These are phyloP conservation scores for Myxocyprinus asiaticus DNA, from an alignment of 2,113 vertebrate genomes.

Conservation along the genomic window DNA sequence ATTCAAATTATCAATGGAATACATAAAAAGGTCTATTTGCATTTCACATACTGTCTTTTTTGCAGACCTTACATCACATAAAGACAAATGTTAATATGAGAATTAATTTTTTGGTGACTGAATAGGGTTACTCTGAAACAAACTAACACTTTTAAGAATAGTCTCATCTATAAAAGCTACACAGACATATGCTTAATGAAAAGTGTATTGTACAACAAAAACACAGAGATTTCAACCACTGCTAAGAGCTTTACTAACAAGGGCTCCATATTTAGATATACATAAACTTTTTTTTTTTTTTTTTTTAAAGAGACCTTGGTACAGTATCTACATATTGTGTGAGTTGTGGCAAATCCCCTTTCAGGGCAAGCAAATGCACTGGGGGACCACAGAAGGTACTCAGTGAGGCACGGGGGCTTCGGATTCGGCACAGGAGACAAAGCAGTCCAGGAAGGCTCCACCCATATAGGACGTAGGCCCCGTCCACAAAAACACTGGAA, in stretches of 20 bases:
- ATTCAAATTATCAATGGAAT: conserved; percentile 50
- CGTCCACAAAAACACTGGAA: conserved; percentile 57
- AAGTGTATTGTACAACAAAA: conserved; percentile 71
- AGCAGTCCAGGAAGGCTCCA: conserved; percentile 38
- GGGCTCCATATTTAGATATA: conserved; percentile 41
- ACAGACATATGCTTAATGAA: conserved; percentile 59
- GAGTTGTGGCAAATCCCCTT: conserved; percentile 41
- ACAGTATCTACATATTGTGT: conserved; percentile 57
- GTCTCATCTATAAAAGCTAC: conserved; percentile 51
- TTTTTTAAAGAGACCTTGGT: conserved; percentile 47
- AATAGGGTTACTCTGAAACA: conserved; percentile 42
- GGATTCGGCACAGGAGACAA: conserved; percentile 14
- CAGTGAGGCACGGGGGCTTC: conserved; percentile 30
- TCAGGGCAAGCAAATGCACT: conserved; percentile 44
- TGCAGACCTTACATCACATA: conserved; percentile 21
- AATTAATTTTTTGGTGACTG: conserved; percentile 9
- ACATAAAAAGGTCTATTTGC: conserved; percentile 45
- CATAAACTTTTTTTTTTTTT: conserved; percentile 40
- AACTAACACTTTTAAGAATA: conserved; percentile 41
- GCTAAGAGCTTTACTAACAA: conserved; percentile 51
- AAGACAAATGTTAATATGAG: conserved; percentile 44
- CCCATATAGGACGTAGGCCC: conserved; percentile 14
- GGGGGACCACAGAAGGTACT: conserved; percentile 34
- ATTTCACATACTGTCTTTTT: conserved; percentile 43
- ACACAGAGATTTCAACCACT: conserved; percentile 57